Base-by-base conservation (phyloP, 2,797 vertebrate genomes). In the Hemibagrus guttatus region DNA sequence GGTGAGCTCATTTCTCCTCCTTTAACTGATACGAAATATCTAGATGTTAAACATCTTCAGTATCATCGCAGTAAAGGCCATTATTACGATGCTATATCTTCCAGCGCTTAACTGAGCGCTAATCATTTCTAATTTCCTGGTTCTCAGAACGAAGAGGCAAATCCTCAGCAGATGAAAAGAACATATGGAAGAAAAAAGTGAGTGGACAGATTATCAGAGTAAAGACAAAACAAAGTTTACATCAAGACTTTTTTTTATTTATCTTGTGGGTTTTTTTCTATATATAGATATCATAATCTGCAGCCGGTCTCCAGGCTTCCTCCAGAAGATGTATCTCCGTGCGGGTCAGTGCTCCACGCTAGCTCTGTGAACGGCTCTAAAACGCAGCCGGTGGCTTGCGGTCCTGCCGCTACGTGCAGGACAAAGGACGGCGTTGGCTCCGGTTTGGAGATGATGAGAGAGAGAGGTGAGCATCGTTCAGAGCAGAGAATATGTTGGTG, bases 261-360 rank as follows among this genome's bases (percentile, higher is more conserved):
- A 2, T 26, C 14, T 21, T 86, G 2, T 66, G 69, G 28, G 58
- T 3, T 49, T 9, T 21, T 4, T 63, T 84, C 28, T 85, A 95
- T 95, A 87, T 95, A 92, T 21, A 95, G 95, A 88, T 95, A 92
- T 23, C 93, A 95, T 86, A 92, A 95, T 86, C 93, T 95, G 49
- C 94, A 93, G 90, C 93, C 93, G 26, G 93, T 94, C 80, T 81
- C 92, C 79, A 64, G 93, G 17, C 92, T 85, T 72, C 75, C 89
- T 90, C 69, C 92, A 4, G 93, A 92, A 4, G 88, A 76, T 17
- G 89, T 75, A 26, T 81, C 89, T 0, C 86, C 89, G 56, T 87
- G 87, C 84, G 87, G 84, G 56, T 88, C 92, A 0, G 90, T 93
- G 81, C 91, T 93, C 87, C 92, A 91, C 64, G 89, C 93, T 7